phyloP scores from a whole-genome alignment of 2,113 vertebrate species.

The Lethenteron camtschaticum region DNA sequence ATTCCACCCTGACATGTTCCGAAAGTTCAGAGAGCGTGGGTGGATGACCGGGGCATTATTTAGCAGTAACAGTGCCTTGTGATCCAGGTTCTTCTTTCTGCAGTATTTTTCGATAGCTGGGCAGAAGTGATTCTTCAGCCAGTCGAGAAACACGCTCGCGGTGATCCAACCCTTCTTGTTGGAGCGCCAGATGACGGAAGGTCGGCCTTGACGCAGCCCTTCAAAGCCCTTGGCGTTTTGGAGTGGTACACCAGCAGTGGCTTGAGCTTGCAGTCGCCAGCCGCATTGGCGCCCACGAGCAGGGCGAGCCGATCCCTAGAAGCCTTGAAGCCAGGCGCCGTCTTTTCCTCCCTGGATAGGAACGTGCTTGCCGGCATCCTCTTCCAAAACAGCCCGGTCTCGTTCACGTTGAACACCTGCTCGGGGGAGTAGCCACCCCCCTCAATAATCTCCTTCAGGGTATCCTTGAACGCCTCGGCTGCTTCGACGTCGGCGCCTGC shows the following conservation, averaged over 20 bases:
- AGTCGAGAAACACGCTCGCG: constrained; percentile 6
- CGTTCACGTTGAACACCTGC: constrained; percentile 8
- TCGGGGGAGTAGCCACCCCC: constrained; percentile 4
- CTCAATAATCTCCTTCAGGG: constrained; percentile 7
- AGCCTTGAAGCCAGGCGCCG: constrained; percentile 7
- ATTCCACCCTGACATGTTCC: not conserved
- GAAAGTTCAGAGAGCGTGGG: not conserved
- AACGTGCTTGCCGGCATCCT: constrained; percentile 8
- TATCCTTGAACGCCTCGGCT: not conserved
- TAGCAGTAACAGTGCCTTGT: constrained; percentile 7
- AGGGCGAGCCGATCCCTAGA: constrained; percentile 9
- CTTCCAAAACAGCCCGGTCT: constrained; percentile 8
- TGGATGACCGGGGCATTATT: constrained; percentile 7
- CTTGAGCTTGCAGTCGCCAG: constrained; percentile 2
- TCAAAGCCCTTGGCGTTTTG: constrained; percentile 1
- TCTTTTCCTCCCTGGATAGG: constrained; percentile 7
- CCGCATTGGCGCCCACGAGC: constrained; percentile 6
- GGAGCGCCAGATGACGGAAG: constrained; percentile 6
- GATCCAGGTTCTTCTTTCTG: not conserved
- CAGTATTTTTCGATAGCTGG: constrained; percentile 4
- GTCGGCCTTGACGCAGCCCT: constrained; percentile 6
- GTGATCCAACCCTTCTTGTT: constrained; percentile 8
- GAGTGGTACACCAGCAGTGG: constrained; percentile 6
- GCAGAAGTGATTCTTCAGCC: constrained; percentile 7
- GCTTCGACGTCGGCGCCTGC: not conserved